Evolutionary conservation across 2,113 vertebrate genomes (phyloP), one percentile per base, ranked within the genome.

Genomic region (Neodon shergylaensis): DNA sequence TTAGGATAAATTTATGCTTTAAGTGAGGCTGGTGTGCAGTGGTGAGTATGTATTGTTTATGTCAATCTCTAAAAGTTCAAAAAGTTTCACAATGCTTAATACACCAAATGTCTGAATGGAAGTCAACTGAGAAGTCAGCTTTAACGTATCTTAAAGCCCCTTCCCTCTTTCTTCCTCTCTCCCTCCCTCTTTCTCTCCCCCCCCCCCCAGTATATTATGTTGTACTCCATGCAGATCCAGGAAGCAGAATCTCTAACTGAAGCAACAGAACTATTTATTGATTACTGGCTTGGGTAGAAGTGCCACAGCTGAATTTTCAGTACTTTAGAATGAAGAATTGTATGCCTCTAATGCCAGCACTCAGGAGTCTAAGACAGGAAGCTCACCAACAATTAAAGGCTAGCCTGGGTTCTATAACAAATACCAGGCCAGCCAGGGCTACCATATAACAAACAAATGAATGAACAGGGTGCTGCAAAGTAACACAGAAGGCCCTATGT

Each of bases 51-150:
- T 81, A 73, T n/a, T 79, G 21, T 39, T 13, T 65, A 9, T 72
- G 12, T 36, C 22, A 85, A 21, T 5, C 28, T 88, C 83, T 93
- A 94, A 83, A 31, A 79, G n/a, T 65, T 8, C 74, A 88, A 81
- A 3, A 44, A 88, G 21, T 78, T 91, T 77, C 85, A 77, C 33
- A 81, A 47, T 39, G 70, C 88, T 88, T 81, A 94, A 44, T 49
- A 77, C 17, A 91, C 1, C 58, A 22, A 89, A 90, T 74, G 9
- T 90, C 63, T 86, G 52, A 96, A 90, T 68, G n/a, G 83, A 49
- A 70, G 16, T 61, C 79, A 65, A 31, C 28, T 70, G 9, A 76
- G 26, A 68, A 77, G 10, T 70, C 81, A 70, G 13, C 28, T 26
- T 85, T 63, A 92, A 61, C 14, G 33, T 52, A 33, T 49, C 84